Percentiles rank a stretch among this genome's conserved stretches.
phyloP scores from a whole-genome alignment of 2,113 vertebrate species.

The Tupaia chinensis region DNA sequence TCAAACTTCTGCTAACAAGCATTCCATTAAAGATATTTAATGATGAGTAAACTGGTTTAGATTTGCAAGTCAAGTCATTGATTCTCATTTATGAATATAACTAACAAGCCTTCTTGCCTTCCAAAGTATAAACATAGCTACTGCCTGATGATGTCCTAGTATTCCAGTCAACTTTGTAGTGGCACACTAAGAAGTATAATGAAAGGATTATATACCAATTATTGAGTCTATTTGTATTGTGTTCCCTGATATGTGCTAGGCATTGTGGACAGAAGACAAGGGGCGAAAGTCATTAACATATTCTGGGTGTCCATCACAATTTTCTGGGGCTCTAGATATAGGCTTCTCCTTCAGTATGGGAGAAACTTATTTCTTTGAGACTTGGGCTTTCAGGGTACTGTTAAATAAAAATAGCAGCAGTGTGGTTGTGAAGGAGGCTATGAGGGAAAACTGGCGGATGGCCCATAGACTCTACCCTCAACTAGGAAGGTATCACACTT shows the following conservation, averaged over 20 bases:
- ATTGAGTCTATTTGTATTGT: background rate
- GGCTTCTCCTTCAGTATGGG: background rate
- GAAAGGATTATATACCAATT: background rate
- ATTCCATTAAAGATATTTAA: background rate
- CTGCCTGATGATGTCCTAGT: background rate
- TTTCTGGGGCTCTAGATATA: rapidly evolving
- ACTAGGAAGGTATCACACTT: background rate
- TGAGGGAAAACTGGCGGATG: background rate
- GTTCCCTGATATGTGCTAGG: too few species aligned
- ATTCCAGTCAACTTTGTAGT: background rate
- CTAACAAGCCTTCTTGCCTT: background rate
- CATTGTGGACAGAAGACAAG: background rate
- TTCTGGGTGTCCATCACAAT: rapidly evolving
- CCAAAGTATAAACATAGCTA: background rate
- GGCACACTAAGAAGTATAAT: background rate
- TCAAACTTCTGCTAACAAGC: background rate
- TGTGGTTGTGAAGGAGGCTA: background rate
- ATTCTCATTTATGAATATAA: background rate
- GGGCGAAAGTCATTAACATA: background rate
- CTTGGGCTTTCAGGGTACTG: background rate
- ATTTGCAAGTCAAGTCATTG: background rate
- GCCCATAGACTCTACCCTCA: background rate
- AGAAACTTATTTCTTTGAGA: background rate
- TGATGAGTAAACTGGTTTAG: background rate
- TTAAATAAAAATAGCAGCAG: background rate